Evolutionary conservation across 1,140 invertebrate genomes (phyloP).

Genomic region (Aphis gossypii): DNA sequence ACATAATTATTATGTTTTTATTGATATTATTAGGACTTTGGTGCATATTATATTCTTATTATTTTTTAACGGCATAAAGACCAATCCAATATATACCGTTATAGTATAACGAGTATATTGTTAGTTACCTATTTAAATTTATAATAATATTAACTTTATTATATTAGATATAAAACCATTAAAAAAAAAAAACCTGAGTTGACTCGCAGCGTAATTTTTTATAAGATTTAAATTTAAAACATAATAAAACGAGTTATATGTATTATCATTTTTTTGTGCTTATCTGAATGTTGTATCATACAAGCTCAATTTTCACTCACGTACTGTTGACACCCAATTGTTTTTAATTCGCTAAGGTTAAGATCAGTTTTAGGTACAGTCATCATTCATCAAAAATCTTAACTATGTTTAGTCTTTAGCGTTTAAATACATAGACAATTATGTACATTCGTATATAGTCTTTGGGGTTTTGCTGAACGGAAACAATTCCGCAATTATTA

Average conservation of each 20-base stretch:
- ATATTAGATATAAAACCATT: background rate
- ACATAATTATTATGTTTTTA: background rate
- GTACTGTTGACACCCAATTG: background rate
- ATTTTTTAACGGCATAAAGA: no score
- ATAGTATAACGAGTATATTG: background rate
- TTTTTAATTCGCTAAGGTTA: background rate
- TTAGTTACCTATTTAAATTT: background rate
- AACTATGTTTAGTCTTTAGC: background rate
- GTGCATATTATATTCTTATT: no score
- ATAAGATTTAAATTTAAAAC: background rate
- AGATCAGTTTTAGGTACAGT: background rate
- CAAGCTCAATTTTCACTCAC: background rate
- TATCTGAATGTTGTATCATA: background rate
- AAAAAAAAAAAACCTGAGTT: background rate
- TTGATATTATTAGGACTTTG: background rate
- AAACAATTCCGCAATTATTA: background rate
- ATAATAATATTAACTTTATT: background rate
- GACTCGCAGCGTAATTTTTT: background rate
- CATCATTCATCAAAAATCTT: background rate
- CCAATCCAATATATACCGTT: background rate
- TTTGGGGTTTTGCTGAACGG: background rate
- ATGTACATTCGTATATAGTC: background rate
- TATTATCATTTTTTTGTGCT: background rate
- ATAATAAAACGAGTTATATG: background rate
- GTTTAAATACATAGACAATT: background rate